Conservation (phyloP, 2,888 invertebrate species). For the Agelastica alni region DNA sequence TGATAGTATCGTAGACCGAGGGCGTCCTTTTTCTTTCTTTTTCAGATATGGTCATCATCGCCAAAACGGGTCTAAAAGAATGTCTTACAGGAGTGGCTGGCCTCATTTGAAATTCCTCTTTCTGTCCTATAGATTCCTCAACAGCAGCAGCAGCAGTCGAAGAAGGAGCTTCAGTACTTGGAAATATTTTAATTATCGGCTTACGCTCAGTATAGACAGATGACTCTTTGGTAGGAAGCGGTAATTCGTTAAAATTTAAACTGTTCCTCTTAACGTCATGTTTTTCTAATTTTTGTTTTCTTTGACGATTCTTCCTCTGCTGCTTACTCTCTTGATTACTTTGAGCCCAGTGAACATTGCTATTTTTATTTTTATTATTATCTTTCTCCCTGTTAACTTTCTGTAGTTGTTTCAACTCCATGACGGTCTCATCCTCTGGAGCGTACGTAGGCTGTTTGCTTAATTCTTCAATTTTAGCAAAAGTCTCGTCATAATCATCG, state of each 20-base stretch:
- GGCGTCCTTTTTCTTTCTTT: conserved; percentile 52
- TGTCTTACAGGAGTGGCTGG: conserved; percentile 62
- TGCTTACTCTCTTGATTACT: conserved; percentile 35
- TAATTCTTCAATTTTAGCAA: conserved; percentile 40
- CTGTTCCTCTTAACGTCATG: conserved; percentile 19
- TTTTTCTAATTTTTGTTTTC: conserved; percentile 23
- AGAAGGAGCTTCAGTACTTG: conserved; percentile 28
- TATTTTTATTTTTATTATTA: conserved; percentile 30
- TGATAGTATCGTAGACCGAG: conserved; percentile 63
- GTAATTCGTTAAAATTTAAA: conserved; percentile 20
- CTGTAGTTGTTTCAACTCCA: conserved; percentile 67
- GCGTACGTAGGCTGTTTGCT: conserved; percentile 28
- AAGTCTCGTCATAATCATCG: conserved; percentile 46
- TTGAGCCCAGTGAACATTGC: conserved; percentile 42
- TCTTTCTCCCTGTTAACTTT: conserved; percentile 52
- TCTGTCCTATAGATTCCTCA: conserved; percentile 59
- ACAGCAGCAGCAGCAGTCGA: conserved; percentile 36
- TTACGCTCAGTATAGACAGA: conserved; percentile 51
- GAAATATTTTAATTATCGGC: conserved; percentile 46
- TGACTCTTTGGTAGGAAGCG: conserved; percentile 26
- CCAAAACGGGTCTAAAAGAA: conserved; percentile 61
- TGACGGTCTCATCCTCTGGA: conserved; percentile 67
- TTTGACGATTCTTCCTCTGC: conserved; percentile 22
- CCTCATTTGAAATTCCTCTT: conserved; percentile 67
- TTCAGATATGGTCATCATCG: conserved; percentile 55